Conservation (phyloP, 1,140 invertebrate species). For the Drosophila nasuta region DNA sequence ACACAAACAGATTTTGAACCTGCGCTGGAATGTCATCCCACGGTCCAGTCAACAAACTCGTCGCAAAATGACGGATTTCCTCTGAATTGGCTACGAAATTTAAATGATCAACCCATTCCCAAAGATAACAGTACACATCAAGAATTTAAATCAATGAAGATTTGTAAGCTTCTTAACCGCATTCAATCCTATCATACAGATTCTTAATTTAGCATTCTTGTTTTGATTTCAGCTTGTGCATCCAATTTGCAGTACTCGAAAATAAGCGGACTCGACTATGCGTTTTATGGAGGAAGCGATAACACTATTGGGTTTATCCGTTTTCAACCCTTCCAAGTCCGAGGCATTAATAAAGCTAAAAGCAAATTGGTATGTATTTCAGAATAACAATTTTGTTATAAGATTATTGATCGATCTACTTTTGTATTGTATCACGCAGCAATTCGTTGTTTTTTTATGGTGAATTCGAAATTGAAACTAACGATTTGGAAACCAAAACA, state of each 20-base stretch:
- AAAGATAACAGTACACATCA: not conserved
- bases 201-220: not conserved
- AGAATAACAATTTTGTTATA: not conserved
- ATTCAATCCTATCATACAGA: not conserved
- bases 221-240: constrained; percentile 37
- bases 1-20: not conserved
- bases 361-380: constrained; percentile 1
- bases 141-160: constrained; percentile 2
- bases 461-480: constrained; percentile 4
- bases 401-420: not conserved
- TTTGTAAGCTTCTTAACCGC: constrained; percentile 19
- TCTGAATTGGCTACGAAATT: constrained; percentile 7
- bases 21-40: not conserved
- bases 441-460: constrained; percentile 22
- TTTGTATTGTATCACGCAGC: not conserved
- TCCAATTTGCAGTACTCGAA: constrained; percentile 47
- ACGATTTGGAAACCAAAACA: not conserved
- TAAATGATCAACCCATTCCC: not conserved
- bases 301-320: constrained; percentile 60
- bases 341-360: constrained; percentile 42
- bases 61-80: not conserved
- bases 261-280: constrained; percentile 62
- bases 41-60: not conserved
- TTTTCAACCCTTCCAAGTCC: constrained; percentile 56
- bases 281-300: constrained; percentile 58